A percentile compares a stretch with the other conserved stretches of the same genome.
Conservation (phyloP, 2,797 vertebrate genomes). For the Notolabrus celidotus region DNA sequence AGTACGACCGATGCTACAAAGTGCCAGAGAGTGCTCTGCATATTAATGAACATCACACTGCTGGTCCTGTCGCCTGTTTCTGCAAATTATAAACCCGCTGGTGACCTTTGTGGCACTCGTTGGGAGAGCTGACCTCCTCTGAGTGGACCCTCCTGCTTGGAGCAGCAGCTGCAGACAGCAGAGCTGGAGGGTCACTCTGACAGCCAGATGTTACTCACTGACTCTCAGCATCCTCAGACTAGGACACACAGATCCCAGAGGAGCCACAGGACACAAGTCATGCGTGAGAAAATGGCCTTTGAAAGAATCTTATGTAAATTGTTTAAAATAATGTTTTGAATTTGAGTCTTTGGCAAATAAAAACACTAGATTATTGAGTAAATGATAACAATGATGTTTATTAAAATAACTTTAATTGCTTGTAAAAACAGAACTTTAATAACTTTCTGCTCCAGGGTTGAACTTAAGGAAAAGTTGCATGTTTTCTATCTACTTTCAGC, state of each 20-base stretch:
- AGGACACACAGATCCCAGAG: slow-evolving; percentile 74
- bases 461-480: slow-evolving; percentile 17
- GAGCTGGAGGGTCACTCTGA: slow-evolving; percentile 79
- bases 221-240: slow-evolving; percentile 73
- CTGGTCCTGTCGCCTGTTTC: slow-evolving; percentile 72
- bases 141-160: slow-evolving; percentile 81
- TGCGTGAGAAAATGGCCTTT: slow-evolving; percentile 38
- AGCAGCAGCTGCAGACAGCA: slow-evolving; percentile 83
- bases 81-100: slow-evolving; percentile 78
- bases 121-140: slow-evolving; percentile 82
- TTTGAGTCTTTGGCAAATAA: background rate
- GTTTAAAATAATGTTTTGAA: slow-evolving; percentile 6
- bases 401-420: background rate
- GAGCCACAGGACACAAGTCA: slow-evolving; percentile 58
- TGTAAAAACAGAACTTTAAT: background rate
- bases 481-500: slow-evolving; percentile 38
- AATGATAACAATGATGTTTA: background rate
- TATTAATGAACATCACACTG: slow-evolving; percentile 73
- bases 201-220: slow-evolving; percentile 83
- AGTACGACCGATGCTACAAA: slow-evolving; percentile 67
- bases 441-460: background rate
- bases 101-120: slow-evolving; percentile 81
- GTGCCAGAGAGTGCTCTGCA: slow-evolving; percentile 71
- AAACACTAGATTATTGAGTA: background rate
- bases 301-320: slow-evolving; percentile 24